Evolutionary conservation across 2,797 vertebrate species (phyloP).

Genomic region (Diglossa cyanea): DNA sequence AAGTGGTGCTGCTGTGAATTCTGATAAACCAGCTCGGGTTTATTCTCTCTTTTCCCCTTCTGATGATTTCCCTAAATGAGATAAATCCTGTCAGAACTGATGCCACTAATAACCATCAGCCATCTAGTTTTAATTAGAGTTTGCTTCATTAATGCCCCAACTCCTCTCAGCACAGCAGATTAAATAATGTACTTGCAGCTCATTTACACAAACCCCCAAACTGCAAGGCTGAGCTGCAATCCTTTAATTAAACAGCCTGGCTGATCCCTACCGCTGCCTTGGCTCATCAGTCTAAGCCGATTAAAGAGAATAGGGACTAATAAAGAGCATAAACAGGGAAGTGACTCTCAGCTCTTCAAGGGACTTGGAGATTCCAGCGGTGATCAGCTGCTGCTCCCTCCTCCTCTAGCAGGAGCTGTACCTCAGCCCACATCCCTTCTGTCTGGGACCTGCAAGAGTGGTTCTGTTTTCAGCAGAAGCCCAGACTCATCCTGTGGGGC

Average conservation of each 20-base stretch:
- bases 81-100: constrained; percentile 67
- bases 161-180: constrained; percentile 60
- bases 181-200: constrained; percentile 67
- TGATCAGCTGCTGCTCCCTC: neutral
- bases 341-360: constrained; percentile 55
- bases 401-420: neutral
- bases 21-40: neutral
- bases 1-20: neutral
- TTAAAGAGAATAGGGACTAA: constrained; percentile 66
- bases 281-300: constrained; percentile 64
- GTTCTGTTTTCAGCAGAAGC: neutral
- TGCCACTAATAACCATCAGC: constrained; percentile 69
- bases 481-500: neutral
- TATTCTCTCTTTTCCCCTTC: neutral
- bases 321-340: constrained; percentile 56
- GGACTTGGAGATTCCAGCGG: neutral
- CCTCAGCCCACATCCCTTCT: neutral
- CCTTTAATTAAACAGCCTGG: constrained; percentile 67
- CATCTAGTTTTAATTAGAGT: constrained; percentile 74
- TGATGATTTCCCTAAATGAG: constrained; percentile 58
- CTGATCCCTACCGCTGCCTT: constrained; percentile 50
- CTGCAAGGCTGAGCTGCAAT: constrained; percentile 57
- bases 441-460: neutral
- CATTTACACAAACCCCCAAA: constrained; percentile 68
- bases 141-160: constrained; percentile 70